Evolutionary conservation across 2,797 vertebrate species (phyloP), one percentile per base, ranked within the genome.

Genomic region (Lithobates pipiens): DNA sequence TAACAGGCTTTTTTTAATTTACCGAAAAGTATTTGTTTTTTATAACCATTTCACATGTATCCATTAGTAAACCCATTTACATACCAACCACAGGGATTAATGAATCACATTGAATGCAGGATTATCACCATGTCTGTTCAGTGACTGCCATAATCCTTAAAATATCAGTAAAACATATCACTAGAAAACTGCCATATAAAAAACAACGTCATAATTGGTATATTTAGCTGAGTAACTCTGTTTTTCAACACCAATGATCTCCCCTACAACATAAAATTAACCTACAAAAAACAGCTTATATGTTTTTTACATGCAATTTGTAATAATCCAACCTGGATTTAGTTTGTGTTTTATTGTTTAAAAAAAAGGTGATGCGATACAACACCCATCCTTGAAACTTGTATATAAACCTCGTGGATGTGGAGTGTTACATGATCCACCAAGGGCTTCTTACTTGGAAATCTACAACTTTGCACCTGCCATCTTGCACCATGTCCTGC

Each of bases 271-370:
- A 79, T 74, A 63, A 83, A 71, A 39, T 1, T 71, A 72, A 70
- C 69, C 44, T 34, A 54, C 8, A 8, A 23, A 84, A 61, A 84
- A 72, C 57, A 72, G 23, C 16, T 27, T 74, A 32, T 44, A 63
- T n/a, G 32, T 42, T 70, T 80, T 78, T 85, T 79, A 79, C 39
- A 36, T 61, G 61, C 70, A 65, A 74, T 34, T 80, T 67, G 74
- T 10, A 79, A 25, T 85, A 85, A 85, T 85, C 83, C 83, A 46
- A 27, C 8, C 27, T 25, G 76, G 83, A 79, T 85, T 85, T 73
- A 79, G 23, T n/a, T 63, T 70, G 27, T 27, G 54, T 85, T 85
- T 85, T 73, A 85, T 79, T 23, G 39, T 70, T 16, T 67, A 74
- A 54, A 79, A 73, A 73, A 70, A 79, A 1, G 44, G 42, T 6